Percentiles rank a stretch among this genome's conserved stretches.
Evolutionary conservation across 2,888 invertebrate species (phyloP).

Genomic region (Eilema depressum): DNA sequence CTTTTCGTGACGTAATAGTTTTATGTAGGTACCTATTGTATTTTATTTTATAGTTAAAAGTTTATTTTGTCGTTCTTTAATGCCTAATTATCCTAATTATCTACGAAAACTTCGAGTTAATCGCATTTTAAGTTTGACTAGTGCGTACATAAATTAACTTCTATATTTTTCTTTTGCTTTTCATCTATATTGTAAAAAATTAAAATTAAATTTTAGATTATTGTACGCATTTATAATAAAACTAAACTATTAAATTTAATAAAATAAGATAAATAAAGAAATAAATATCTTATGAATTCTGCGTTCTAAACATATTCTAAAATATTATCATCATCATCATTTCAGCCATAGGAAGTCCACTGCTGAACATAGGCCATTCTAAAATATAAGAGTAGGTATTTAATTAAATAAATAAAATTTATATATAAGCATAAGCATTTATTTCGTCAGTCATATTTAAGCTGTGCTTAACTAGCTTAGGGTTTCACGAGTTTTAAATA

Average conservation of each 20-base stretch:
- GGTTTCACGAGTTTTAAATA: conserved; percentile 3
- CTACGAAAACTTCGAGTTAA: neutral
- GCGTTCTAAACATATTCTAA: neutral
- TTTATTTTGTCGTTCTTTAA: neutral
- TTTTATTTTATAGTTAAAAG: neutral
- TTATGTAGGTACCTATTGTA: neutral
- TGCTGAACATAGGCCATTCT: no score
- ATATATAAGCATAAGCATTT: neutral
- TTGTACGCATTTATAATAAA: neutral
- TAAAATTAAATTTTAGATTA: no score
- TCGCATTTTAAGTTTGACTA: neutral
- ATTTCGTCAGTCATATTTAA: conserved; percentile 1
- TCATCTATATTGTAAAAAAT: no score
- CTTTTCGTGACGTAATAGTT: neutral
- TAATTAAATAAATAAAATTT: neutral
- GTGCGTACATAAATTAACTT: neutral
- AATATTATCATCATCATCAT: no score
- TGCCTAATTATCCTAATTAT: no score
- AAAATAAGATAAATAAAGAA: neutral
- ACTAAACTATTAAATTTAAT: neutral
- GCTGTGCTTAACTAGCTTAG: neutral
- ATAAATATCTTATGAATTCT: neutral
- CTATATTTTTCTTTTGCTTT: no score
- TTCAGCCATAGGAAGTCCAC: no score
- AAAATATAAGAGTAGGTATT: neutral